These are phyloP conservation scores for Odocoileus hemionus DNA, from an alignment of 2,113 vertebrate species.

Conservation along the genomic window DNA sequence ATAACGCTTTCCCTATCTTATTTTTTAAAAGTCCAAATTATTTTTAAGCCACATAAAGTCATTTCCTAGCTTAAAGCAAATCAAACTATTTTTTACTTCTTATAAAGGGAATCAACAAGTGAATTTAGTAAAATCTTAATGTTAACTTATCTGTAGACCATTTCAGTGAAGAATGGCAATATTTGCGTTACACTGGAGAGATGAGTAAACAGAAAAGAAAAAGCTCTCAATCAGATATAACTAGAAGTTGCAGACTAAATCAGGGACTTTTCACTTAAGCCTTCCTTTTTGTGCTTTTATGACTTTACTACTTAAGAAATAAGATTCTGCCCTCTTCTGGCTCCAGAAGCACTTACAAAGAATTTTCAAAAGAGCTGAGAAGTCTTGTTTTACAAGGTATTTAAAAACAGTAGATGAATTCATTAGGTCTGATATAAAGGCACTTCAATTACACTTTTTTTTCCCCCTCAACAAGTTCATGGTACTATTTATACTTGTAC, in stretches of 20 bases:
- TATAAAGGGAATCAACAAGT: slow-evolving; percentile 15
- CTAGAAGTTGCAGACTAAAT: background rate
- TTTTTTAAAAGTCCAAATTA: background rate
- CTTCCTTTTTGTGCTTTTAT: background rate
- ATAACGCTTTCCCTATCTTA: background rate
- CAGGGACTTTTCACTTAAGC: background rate
- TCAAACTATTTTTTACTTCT: background rate
- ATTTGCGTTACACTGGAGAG: background rate
- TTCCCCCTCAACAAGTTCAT: background rate
- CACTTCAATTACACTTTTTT: background rate
- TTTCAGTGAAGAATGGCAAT: background rate
- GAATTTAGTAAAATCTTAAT: background rate
- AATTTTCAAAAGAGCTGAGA: background rate
- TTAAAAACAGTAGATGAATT: background rate
- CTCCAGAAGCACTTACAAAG: slow-evolving; percentile 24
- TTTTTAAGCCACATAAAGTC: background rate
- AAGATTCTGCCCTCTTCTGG: slow-evolving; percentile 70
- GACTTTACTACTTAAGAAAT: slow-evolving; percentile 38
- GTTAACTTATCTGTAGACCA: background rate
- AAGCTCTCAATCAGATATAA: background rate
- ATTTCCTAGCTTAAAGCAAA: slow-evolving; percentile 13
- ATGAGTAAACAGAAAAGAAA: background rate
- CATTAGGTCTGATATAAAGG: background rate
- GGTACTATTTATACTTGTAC: background rate
- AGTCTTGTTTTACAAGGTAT: background rate